These are phyloP conservation scores for Eupithecia centaureata DNA, from an alignment of 2,888 invertebrate genomes.

Conservation along the genomic window DNA sequence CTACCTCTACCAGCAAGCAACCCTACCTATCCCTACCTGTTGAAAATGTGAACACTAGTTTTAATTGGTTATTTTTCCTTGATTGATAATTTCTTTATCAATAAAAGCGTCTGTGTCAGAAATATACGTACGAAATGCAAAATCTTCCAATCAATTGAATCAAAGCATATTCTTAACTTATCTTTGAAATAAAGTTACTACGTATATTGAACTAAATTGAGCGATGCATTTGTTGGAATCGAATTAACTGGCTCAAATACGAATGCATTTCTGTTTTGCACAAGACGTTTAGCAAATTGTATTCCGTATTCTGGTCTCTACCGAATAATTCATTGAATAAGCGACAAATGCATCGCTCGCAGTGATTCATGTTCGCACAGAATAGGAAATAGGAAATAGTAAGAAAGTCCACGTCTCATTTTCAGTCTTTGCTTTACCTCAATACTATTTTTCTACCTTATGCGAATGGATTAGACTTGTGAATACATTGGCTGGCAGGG, in stretches of 20 bases:
- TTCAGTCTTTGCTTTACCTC: constrained; percentile 20
- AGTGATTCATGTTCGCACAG: constrained; percentile 65
- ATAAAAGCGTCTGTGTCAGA: too few species aligned
- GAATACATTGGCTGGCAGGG: constrained; percentile 31
- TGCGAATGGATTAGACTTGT: constrained; percentile 42
- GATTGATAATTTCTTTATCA: too few species aligned
- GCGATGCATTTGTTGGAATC: background rate
- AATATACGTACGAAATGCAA: too few species aligned
- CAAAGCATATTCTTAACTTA: too few species aligned
- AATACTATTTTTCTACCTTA: constrained; percentile 37
- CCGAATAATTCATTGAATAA: constrained; percentile 47
- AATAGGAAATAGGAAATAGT: constrained; percentile 68
- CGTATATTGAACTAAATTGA: too few species aligned
- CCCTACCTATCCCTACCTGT: too few species aligned
- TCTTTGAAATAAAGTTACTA: too few species aligned
- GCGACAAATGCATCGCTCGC: constrained; percentile 57
- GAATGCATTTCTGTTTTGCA: background rate
- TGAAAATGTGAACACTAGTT: too few species aligned
- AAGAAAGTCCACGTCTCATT: constrained; percentile 54
- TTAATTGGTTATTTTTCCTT: too few species aligned
- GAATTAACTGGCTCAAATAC: background rate
- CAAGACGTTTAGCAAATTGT: background rate
- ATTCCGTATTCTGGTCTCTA: constrained; percentile 31
- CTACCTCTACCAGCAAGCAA: too few species aligned
- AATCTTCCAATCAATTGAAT: too few species aligned